Conservation (phyloP, 2,888 invertebrate genomes). For the Synanthedon tipuliformis region DNA sequence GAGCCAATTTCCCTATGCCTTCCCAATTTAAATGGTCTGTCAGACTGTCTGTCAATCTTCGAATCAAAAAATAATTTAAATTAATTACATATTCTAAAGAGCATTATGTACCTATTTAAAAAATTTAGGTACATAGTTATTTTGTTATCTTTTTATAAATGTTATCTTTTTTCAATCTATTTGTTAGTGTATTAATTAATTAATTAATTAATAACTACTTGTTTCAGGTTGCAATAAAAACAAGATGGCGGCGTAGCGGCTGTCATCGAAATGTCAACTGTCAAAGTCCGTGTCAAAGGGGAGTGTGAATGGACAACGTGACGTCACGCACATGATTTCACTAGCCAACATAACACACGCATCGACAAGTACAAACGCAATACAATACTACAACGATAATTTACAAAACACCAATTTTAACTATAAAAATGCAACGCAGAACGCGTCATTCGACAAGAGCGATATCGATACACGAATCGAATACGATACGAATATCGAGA, state of each 20-base stretch:
- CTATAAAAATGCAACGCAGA: conserved; percentile 31
- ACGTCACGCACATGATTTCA: conserved; percentile 56
- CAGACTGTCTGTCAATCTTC: too few species aligned
- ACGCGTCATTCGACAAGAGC: conserved; percentile 14
- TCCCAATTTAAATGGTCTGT: too few species aligned
- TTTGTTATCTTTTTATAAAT: too few species aligned
- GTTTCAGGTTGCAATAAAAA: not conserved
- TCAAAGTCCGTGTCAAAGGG: conserved; percentile 16
- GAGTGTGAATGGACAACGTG: conserved; percentile 26
- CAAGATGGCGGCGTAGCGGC: not conserved
- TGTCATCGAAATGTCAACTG: not conserved
- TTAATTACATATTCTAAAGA: too few species aligned
- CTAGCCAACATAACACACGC: conserved; percentile 46
- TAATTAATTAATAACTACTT: not conserved
- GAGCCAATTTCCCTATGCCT: too few species aligned
- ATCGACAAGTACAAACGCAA: conserved; percentile 28
- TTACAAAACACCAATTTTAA: conserved; percentile 22
- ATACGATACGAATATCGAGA: conserved; percentile 22
- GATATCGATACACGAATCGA: conserved; percentile 6
- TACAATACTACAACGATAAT: conserved; percentile 21
- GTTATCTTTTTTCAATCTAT: too few species aligned
- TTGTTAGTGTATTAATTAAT: too few species aligned
- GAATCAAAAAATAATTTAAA: too few species aligned
- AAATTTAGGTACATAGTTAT: too few species aligned
- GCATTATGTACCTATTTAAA: too few species aligned